Percentiles rank a stretch among this genome's conserved stretches.
phyloP scores from a whole-genome alignment of 2,888 invertebrate genomes.

The Philonicus albiceps region DNA sequence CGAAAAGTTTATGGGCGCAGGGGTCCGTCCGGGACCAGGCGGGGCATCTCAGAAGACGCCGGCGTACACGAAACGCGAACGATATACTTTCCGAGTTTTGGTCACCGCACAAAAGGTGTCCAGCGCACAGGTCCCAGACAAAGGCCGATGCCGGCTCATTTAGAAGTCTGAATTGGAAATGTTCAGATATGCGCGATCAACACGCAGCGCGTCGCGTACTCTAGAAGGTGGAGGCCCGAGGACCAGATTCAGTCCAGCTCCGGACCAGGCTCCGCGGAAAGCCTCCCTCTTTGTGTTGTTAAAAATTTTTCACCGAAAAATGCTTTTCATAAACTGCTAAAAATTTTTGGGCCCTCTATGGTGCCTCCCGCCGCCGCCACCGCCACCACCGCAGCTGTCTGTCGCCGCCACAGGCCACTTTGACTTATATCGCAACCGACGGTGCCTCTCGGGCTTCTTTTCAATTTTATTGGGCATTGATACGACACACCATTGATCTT shows the following conservation, averaged over 20 bases:
- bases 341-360: slow-evolving; percentile 38
- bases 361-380: slow-evolving; percentile 24
- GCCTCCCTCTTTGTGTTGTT: neutral
- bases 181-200: neutral
- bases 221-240: neutral
- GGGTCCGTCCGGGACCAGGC: neutral
- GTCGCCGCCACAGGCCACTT: slow-evolving; percentile 39
- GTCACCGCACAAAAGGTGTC: slow-evolving; percentile 41
- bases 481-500: slow-evolving; percentile 60
- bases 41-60: slow-evolving; percentile 10
- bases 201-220: neutral
- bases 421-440: slow-evolving; percentile 16
- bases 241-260: neutral
- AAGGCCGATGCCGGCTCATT: slow-evolving; percentile 47
- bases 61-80: slow-evolving; percentile 21
- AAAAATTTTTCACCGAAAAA: slow-evolving; percentile 31
- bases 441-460: slow-evolving; percentile 34
- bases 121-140: slow-evolving; percentile 43
- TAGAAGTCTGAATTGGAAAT: slow-evolving; percentile 44
- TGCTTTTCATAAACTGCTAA: slow-evolving; percentile 42
- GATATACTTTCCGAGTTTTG: slow-evolving; percentile 31
- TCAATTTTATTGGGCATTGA: slow-evolving; percentile 58
- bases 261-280: neutral
- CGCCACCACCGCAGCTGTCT: neutral
- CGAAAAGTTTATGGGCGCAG: slow-evolving; percentile 27